phyloP scores from a whole-genome alignment of 2,113 vertebrate species.

The Macaca mulatta region DNA sequence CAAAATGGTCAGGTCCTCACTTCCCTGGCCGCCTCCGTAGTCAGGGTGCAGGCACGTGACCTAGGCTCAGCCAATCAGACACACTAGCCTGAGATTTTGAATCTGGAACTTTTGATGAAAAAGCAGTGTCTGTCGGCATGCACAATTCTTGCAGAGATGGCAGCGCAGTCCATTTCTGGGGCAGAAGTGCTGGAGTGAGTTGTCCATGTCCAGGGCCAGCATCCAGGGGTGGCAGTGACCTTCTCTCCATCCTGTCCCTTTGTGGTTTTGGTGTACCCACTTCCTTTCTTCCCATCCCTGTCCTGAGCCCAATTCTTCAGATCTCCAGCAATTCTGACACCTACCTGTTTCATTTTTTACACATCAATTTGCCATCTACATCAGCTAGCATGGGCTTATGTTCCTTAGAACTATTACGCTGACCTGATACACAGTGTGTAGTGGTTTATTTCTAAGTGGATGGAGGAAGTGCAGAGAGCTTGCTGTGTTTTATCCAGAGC shows the following conservation, averaged over 20 bases:
- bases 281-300: background rate
- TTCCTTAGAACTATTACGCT: background rate
- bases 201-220: background rate
- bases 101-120: background rate
- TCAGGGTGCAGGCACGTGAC: background rate
- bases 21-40: background rate
- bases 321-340: background rate
- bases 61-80: background rate
- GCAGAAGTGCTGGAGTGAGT: background rate
- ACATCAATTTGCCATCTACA: background rate
- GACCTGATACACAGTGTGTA: background rate
- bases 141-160: no score
- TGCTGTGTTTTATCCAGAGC: background rate
- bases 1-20: background rate
- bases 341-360: background rate
- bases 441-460: background rate
- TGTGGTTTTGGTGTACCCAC: background rate
- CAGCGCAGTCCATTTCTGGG: background rate
- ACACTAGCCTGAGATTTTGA: background rate
- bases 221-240: fast-evolving
- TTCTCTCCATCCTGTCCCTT: background rate
- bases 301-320: background rate
- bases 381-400: background rate
- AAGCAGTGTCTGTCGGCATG: background rate
- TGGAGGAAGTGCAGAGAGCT: background rate